Evolutionary conservation across 2,888 invertebrate species (phyloP).

Genomic region (Cinara cedri): DNA sequence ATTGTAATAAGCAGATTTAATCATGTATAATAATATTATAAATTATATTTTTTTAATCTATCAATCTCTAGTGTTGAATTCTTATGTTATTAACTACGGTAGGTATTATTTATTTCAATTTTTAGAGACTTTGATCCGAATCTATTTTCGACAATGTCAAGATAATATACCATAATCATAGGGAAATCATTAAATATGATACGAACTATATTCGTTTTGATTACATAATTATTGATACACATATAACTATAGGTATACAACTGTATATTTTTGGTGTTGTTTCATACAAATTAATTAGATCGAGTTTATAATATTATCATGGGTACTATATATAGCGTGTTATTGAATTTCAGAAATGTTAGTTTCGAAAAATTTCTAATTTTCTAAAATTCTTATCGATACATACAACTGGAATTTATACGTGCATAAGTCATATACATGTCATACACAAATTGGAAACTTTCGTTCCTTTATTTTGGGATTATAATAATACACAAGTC

Average conservation of each 20-base stretch:
- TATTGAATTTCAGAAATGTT: too few relatives aligned
- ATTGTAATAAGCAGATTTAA: neutral
- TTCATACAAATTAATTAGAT: neutral
- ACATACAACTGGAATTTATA: too few relatives aligned
- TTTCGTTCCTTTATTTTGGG: too few relatives aligned
- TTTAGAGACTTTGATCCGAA: conserved; percentile 8
- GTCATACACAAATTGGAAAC: too few relatives aligned
- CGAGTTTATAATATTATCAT: neutral
- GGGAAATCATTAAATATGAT: neutral
- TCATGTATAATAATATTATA: too few relatives aligned
- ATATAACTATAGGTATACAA: neutral
- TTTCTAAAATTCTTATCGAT: too few relatives aligned
- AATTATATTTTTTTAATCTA: conserved; percentile 15
- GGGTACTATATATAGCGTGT: too few relatives aligned
- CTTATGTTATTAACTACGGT: too few relatives aligned
- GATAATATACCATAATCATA: neutral
- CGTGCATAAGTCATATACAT: too few relatives aligned
- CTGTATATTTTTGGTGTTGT: neutral
- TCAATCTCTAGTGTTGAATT: neutral
- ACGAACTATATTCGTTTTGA: neutral
- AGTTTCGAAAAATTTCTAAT: too few relatives aligned
- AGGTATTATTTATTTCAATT: neutral
- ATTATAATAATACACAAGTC: too few relatives aligned
- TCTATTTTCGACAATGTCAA: conserved; percentile 27
- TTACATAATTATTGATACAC: neutral